phyloP scores from a whole-genome alignment of 1,140 invertebrate genomes.

The Euwallacea similis region DNA sequence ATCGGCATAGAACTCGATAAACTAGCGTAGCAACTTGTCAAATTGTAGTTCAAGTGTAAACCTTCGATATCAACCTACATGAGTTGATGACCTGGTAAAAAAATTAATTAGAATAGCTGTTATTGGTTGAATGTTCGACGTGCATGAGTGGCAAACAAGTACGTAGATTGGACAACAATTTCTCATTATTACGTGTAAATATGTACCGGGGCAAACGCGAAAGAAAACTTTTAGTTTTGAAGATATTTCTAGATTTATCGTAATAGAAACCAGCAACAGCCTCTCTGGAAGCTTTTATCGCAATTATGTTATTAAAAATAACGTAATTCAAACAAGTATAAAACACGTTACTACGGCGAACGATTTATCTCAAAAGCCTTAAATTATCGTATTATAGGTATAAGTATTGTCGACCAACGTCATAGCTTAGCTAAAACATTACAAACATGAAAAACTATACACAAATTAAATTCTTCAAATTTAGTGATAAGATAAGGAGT shows the following conservation, averaged over 20 bases:
- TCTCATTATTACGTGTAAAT: not conserved
- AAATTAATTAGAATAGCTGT: slow-evolving; percentile 12
- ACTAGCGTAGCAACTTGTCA: not conserved
- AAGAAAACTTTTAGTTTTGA: no score
- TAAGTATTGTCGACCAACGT: not conserved
- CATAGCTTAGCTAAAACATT: not conserved
- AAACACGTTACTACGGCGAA: no score
- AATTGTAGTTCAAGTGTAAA: not conserved
- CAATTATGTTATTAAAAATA: no score
- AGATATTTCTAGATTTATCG: no score
- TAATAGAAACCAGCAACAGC: no score
- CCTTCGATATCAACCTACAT: not conserved
- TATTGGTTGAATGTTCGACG: slow-evolving; percentile 1
- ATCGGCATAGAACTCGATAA: no score
- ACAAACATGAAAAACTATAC: slow-evolving; percentile 3
- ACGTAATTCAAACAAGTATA: no score
- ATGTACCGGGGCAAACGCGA: no score
- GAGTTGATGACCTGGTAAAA: slow-evolving; percentile 10
- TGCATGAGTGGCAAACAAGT: not conserved
- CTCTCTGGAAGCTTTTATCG: no score
- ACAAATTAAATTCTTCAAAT: not conserved
- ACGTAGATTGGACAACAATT: not conserved
- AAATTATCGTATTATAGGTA: no score
- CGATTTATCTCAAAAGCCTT: no score
- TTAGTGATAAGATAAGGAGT: slow-evolving; percentile 7